A percentile compares a stretch with the other conserved stretches of the same genome.
Evolutionary conservation across 2,888 invertebrate genomes (phyloP).

Genomic region (Bombylius major): DNA sequence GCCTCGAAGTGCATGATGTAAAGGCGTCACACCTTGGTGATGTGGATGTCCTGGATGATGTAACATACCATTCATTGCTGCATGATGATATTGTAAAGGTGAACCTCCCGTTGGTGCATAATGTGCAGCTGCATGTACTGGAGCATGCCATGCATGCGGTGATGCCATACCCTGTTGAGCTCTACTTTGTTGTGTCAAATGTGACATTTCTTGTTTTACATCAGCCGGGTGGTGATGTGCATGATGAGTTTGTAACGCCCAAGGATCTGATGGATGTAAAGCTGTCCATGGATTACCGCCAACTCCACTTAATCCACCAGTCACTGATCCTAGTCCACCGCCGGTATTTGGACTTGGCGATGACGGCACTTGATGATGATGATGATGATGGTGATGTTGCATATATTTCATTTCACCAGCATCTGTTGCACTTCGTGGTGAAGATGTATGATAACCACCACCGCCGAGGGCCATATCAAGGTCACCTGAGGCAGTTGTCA

Average conservation of each 20-base stretch:
- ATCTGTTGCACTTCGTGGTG: constrained; percentile 74
- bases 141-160: constrained; percentile 83
- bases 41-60: constrained; percentile 49
- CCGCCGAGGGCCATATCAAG: constrained; percentile 59
- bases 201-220: constrained; percentile 65
- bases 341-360: constrained; percentile 50
- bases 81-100: constrained; percentile 59
- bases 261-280: constrained; percentile 66
- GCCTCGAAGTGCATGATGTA: constrained; percentile 64
- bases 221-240: constrained; percentile 66
- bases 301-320: constrained; percentile 31
- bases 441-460: constrained; percentile 64
- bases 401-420: constrained; percentile 93
- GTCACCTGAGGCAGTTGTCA: constrained; percentile 80
- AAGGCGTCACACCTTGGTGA: constrained; percentile 54
- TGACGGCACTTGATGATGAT: constrained; percentile 57
- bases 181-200: constrained; percentile 41
- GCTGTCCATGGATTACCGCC: constrained; percentile 72
- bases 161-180: constrained; percentile 49
- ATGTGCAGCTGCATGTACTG: constrained; percentile 69
- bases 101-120: constrained; percentile 70
- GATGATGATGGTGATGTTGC: constrained; percentile 74
- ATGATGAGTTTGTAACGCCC: constrained; percentile 64
- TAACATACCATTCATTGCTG: constrained; percentile 63
- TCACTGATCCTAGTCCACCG: constrained; percentile 35